These are phyloP conservation scores for Lumbricus terrestris DNA, from an alignment of 2,888 invertebrate species.

Conservation along the genomic window DNA sequence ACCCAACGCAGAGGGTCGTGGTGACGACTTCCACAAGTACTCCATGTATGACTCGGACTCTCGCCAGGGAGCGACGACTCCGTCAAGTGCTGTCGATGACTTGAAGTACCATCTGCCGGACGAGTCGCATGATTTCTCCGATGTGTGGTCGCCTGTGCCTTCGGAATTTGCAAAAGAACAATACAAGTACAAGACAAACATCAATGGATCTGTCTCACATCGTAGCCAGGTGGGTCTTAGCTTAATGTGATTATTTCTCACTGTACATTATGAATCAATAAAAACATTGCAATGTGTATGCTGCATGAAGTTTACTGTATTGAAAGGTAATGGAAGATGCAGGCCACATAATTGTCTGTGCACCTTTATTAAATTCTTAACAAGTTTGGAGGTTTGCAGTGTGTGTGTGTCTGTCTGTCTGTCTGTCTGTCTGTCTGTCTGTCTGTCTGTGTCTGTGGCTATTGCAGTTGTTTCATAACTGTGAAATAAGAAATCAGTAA, in stretches of 20 bases:
- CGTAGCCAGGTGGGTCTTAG: not conserved
- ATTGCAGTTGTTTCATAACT: not conserved
- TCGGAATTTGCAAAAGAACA: conserved; percentile 11
- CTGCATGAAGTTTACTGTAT: not conserved
- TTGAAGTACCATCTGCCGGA: not conserved
- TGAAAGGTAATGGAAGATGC: not conserved
- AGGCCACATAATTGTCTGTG: not conserved
- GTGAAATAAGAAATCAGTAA: not conserved
- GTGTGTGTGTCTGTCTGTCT: too few relatives aligned
- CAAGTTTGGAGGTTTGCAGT: not conserved
- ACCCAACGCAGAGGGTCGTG: not conserved
- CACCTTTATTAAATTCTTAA: not conserved
- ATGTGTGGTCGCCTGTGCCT: not conserved
- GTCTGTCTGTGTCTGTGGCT: not conserved
- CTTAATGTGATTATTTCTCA: not conserved
- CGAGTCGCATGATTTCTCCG: not conserved
- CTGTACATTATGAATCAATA: not conserved
- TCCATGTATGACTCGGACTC: not conserved
- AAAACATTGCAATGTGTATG: not conserved
- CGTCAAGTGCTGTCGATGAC: not conserved
- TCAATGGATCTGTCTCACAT: not conserved
- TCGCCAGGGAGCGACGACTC: not conserved
- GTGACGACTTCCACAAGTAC: not conserved
- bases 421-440: too few relatives aligned
- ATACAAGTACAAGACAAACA: conserved; percentile 11